Base-by-base conservation (phyloP, 2,113 vertebrate genomes). In the Cebidichthys violaceus region DNA sequence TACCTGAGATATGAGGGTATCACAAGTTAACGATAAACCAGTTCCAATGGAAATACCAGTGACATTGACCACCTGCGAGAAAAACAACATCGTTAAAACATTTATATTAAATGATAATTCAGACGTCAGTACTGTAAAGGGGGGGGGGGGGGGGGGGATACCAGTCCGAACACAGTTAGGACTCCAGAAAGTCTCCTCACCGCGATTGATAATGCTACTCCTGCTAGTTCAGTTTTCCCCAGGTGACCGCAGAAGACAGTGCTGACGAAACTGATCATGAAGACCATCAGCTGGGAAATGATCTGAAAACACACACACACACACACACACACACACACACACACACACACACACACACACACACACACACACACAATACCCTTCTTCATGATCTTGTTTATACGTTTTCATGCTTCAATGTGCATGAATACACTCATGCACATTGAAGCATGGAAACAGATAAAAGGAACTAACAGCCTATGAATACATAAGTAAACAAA, bases 1-100 rank as follows among this genome's bases (percentile, higher is more conserved):
- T 91, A 98, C 97, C 96, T 98, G 97, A 59, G 97, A 97, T 92
- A 99, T 98, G 75, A 99, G 95, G 0, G 97, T 98, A 87, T 99
- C 97, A 0, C 97, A 99, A 0, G 97, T 96, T 1, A 96, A 96
- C 2, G 97, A 95, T 74, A 98, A 82, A 11, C 97, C 97, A 0
- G 92, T 82, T 0, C 97, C 97, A 0, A 98, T 94, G 0, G 96
- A 97, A 64, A 97, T 85, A 18, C 97, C 97, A 0, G 95, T 96
- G 72, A 98, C 94, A 0, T 98, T 99, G 73, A 98, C 95, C 68
- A 98, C 95, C 97, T 99, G 91, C 2, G 83, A 65, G 41, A 0
- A 70, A 31, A 17, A 0, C 10, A 66, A 57, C 1, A n/a, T n/a
- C n/a, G 1, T 15, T 20, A 47, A 52, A 31, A n/a, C 2, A 4